Conservation (phyloP, 2,888 invertebrate genomes). For the Caenorhabditis imperialis region DNA sequence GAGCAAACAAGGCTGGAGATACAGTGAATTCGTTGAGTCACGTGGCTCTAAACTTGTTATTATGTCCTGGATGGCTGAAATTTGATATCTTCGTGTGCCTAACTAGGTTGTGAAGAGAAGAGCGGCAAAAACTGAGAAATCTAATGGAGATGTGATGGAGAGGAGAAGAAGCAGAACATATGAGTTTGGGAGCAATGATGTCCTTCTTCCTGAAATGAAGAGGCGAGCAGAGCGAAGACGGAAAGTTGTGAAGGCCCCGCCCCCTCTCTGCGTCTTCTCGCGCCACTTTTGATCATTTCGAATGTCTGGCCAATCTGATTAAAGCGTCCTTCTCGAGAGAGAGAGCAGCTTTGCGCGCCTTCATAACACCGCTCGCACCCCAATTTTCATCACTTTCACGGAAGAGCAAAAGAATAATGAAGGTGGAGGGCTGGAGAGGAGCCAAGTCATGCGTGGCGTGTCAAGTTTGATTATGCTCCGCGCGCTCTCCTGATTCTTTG, state of each 20-base stretch:
- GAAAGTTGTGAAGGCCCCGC: conserved; percentile 36
- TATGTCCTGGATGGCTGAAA: conserved; percentile 16
- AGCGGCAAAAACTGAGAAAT: conserved; percentile 2
- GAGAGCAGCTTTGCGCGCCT: background rate
- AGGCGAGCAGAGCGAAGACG: conserved; percentile 7
- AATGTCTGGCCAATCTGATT: conserved; percentile 52
- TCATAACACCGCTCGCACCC: conserved; percentile 3
- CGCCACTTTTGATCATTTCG: conserved; percentile 34
- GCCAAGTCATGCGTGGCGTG: conserved; percentile 23
- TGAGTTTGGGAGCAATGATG: conserved; percentile 34
- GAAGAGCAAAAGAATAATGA: too few species aligned
- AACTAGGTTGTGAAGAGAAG: conserved; percentile 7
- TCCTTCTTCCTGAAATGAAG: conserved; percentile 34
- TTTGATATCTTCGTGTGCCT: conserved; percentile 25
- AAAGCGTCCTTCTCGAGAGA: conserved; percentile 23
- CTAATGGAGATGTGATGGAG: conserved; percentile 15
- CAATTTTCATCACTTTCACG: too few species aligned
- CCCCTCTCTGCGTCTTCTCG: conserved; percentile 34
- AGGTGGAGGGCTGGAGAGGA: conserved; percentile 4
- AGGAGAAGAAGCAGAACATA: conserved; percentile 24
- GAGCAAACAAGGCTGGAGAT: too few species aligned
- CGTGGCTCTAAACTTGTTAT: conserved; percentile 34
- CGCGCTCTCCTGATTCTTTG: background rate
- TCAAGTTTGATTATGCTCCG: conserved; percentile 35
- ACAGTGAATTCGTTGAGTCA: too few species aligned